phyloP scores from a whole-genome alignment of 2,888 invertebrate genomes.

The Alloplasta piceator region DNA sequence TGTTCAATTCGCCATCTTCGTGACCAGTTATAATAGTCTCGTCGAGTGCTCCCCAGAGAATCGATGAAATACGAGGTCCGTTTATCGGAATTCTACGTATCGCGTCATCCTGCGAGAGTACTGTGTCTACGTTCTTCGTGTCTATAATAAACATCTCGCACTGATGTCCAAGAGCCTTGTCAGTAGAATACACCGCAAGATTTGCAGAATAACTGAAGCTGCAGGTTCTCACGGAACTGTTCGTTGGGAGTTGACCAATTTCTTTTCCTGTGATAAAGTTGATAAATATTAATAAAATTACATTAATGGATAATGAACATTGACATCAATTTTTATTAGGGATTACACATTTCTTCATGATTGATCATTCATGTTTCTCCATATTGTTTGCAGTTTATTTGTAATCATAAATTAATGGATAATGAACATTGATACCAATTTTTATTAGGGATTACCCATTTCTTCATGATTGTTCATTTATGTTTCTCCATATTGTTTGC shows the following conservation, averaged over 20 bases:
- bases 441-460: too few relatives aligned
- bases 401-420: too few relatives aligned
- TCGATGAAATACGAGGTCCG: conserved; percentile 94
- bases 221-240: conserved; percentile 96
- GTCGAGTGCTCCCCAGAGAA: conserved; percentile 97
- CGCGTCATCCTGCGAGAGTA: conserved; percentile 88
- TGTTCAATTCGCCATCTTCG: conserved; percentile 95
- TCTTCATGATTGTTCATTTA: too few relatives aligned
- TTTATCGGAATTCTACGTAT: conserved; percentile 91
- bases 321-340: too few relatives aligned
- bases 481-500: too few relatives aligned
- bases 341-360: too few relatives aligned
- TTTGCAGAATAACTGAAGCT: conserved; percentile 97
- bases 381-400: too few relatives aligned
- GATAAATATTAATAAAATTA: conserved; percentile 8
- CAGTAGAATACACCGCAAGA: conserved; percentile 96
- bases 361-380: too few relatives aligned
- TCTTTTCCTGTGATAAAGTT: conserved; percentile 86
- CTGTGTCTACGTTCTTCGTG: conserved; percentile 90
- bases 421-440: too few relatives aligned
- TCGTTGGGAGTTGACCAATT: conserved; percentile 90
- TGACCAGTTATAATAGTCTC: conserved; percentile 96
- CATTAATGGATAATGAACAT: too few relatives aligned
- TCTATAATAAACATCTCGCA: conserved; percentile 96
- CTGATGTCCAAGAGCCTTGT: conserved; percentile 94